A percentile compares a stretch with the other conserved stretches of the same genome.
Conservation (phyloP, 2,113 vertebrate genomes). For the Baryphthengus martii region DNA sequence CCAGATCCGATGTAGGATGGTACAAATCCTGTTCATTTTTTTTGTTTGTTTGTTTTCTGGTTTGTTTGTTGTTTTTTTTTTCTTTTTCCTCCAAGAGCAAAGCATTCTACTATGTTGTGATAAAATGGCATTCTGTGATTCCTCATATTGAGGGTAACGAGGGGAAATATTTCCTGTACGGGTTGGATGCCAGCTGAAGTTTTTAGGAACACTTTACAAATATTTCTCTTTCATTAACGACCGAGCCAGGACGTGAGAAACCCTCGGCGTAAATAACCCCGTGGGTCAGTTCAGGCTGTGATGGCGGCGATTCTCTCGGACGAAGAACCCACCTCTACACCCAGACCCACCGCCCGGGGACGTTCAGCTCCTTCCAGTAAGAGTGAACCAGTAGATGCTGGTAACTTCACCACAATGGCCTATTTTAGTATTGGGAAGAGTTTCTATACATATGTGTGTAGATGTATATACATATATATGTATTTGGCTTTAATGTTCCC, state of each 20-base stretch:
- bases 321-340: neutral
- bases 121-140: constrained; percentile 27
- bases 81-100: neutral
- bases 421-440: constrained; percentile 72
- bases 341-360: neutral
- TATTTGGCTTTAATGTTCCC: constrained; percentile 55
- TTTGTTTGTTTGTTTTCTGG: neutral
- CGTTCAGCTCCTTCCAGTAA: constrained; percentile 38
- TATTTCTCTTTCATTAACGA: constrained; percentile 36
- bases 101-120: neutral
- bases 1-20: neutral
- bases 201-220: neutral
- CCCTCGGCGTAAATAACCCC: neutral
- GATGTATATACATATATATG: constrained; percentile 59
- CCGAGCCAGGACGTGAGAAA: constrained; percentile 20
- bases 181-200: neutral
- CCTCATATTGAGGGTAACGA: constrained; percentile 79
- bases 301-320: constrained; percentile 26
- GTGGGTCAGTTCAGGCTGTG: neutral
- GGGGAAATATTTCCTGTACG: neutral
- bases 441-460: constrained; percentile 45
- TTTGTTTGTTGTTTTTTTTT: neutral
- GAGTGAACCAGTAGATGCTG: constrained; percentile 45
- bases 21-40: neutral
- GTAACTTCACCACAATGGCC: constrained; percentile 85